Percentiles rank a stretch among this genome's conserved stretches.
phyloP scores from a whole-genome alignment of 2,797 vertebrate genomes.

The Caiman crocodilus region DNA sequence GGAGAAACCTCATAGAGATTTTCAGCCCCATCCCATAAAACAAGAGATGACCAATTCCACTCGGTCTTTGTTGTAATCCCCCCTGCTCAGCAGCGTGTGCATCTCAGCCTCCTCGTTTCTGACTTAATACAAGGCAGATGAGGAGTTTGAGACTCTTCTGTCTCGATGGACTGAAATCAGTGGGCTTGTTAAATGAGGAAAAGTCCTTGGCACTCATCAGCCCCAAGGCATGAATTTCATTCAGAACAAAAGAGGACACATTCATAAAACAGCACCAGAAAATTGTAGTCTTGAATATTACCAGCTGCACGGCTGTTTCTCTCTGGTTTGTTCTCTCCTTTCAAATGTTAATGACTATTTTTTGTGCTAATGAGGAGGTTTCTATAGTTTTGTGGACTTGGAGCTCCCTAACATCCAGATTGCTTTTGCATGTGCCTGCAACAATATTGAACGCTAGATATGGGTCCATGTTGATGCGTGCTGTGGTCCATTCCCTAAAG shows the following conservation, averaged over 20 bases:
- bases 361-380: not conserved
- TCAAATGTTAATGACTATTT: not conserved
- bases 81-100: not conserved
- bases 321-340: not conserved
- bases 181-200: not conserved
- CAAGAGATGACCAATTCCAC: not conserved
- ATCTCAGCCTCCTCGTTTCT: not conserved
- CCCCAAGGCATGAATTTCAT: slow-evolving; percentile 47
- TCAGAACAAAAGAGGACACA: slow-evolving; percentile 29
- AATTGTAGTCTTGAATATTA: not conserved
- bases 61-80: not conserved
- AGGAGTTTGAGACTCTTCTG: slow-evolving; percentile 34
- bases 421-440: not conserved
- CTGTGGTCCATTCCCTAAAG: not conserved
- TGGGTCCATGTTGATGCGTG: not conserved
- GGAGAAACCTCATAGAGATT: not conserved
- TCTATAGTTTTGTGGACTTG: not conserved
- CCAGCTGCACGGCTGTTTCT: not conserved
- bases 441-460: not conserved
- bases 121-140: not conserved
- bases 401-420: not conserved
- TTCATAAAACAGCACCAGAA: slow-evolving; percentile 3
- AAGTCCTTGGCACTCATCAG: slow-evolving; percentile 15
- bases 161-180: not conserved
- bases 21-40: not conserved